Conservation (phyloP, 2,888 invertebrate genomes). For the Amphiduros pacificus region DNA sequence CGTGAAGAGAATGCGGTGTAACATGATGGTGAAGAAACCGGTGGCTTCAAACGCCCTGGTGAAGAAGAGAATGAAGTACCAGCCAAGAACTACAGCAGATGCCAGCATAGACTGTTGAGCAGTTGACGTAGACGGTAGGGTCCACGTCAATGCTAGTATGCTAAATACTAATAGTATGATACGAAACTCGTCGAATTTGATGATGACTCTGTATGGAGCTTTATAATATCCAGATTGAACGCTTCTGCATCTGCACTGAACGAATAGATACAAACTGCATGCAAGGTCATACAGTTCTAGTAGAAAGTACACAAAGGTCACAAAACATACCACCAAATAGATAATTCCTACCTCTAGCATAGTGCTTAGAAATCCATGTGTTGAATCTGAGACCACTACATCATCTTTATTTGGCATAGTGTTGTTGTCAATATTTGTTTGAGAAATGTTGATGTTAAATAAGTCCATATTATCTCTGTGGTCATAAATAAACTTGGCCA, state of each 20-base stretch:
- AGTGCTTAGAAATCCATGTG: not conserved
- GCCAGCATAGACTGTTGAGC: no score
- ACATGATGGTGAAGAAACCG: constrained; percentile 11
- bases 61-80: constrained; percentile 7
- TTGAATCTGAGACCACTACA: not conserved
- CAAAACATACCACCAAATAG: no score
- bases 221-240: no score
- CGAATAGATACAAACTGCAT: no score
- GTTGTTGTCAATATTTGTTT: not conserved
- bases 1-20: constrained; percentile 13
- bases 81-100: not conserved
- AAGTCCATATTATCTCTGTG: not conserved
- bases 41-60: not conserved
- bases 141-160: not conserved
- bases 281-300: no score
- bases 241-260: no score
- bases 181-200: not conserved
- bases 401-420: not conserved
- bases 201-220: not conserved
- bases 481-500: no score
- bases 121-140: not conserved
- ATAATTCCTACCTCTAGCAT: no score
- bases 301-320: no score
- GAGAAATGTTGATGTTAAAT: not conserved
- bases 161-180: not conserved